Evolutionary conservation across 2,888 invertebrate genomes (phyloP), one percentile per base, ranked within the genome.

Genomic region (Tinea semifulvella): DNA sequence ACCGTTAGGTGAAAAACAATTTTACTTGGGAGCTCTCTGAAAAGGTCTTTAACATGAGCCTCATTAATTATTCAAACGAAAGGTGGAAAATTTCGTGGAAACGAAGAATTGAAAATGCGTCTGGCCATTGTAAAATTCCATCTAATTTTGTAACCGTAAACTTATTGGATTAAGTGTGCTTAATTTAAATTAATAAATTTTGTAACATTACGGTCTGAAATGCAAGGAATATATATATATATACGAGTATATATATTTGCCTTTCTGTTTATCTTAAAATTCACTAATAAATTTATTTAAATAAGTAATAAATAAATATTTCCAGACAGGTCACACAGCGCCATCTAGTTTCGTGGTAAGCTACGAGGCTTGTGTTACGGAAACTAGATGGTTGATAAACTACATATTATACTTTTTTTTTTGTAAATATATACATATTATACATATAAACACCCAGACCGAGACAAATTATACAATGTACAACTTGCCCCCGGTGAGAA

Each of bases 31-130:
- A 40, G 40, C 40, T 40, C 40, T 40, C 18, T 10, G 16, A 13
- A 40, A 40, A 40, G 13, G n/a, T 13, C 13, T 40, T 39, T 40
- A 40, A 40, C 19, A 22, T 11, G 40, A 40, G 40, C 22, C 22
- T 40, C 22, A 40, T 40, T 40, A 40, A 40, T 40, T 40, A 40
- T 22, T 40, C 40, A 40, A 40, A 40, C 40, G 22, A 40, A 40
- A 40, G 40, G 40, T 40, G 40, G 40, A 17, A 40, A 40, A 40
- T 22, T 40, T 40, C 40, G 11, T 22, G 40, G 14, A 22, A 40
- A 28, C n/a, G 40, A 40, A 20, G 22, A 40, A 40, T 22, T 40
- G 40, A 40, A 40, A 22, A 36, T 36, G 36, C 18, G 36, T 18
- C 36, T 36, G 18, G 4, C 18, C 18, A 36, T 36, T 18, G 17